Evolutionary conservation across 2,888 invertebrate genomes (phyloP).

Genomic region (Cosmopolites sordidus): DNA sequence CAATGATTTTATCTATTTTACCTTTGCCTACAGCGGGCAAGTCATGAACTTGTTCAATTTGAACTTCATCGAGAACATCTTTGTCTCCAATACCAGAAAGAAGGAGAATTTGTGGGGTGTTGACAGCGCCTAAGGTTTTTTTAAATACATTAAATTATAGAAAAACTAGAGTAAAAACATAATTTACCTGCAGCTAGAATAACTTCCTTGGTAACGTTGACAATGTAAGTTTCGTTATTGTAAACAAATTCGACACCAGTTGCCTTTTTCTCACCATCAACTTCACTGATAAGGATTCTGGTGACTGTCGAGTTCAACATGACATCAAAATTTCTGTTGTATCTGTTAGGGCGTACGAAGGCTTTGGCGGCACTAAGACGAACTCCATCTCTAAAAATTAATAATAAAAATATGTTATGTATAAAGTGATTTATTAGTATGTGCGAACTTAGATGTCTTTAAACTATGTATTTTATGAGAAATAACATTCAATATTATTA

Average conservation of each 20-base stretch:
- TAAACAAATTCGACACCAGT: slow-evolving; percentile 58
- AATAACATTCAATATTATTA: no score
- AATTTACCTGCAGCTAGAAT: slow-evolving; percentile 57
- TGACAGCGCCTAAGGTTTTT: slow-evolving; percentile 52
- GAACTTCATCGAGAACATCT: slow-evolving; percentile 54
- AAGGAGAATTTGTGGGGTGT: slow-evolving; percentile 65
- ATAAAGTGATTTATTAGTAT: no score
- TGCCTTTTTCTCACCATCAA: no score
- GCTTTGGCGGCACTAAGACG: slow-evolving; percentile 55
- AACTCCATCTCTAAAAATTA: slow-evolving; percentile 28
- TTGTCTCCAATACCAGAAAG: slow-evolving; percentile 63
- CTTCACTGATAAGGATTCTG: slow-evolving; percentile 52
- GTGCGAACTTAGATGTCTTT: no score
- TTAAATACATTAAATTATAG: no score
- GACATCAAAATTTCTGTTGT: slow-evolving; percentile 57
- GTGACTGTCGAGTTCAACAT: slow-evolving; percentile 58
- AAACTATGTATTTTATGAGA: no score
- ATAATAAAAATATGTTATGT: no score
- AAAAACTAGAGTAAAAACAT: no score
- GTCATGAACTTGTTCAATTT: slow-evolving; percentile 56
- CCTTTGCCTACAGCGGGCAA: slow-evolving; percentile 61
- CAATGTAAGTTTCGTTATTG: slow-evolving; percentile 47
- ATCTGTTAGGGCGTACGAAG: slow-evolving; percentile 55
- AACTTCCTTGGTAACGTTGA: no score
- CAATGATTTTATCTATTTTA: no score